Evolutionary conservation across 2,113 vertebrate genomes (phyloP), one percentile per base, ranked within the genome.

Genomic region (Lipotes vexillifer): DNA sequence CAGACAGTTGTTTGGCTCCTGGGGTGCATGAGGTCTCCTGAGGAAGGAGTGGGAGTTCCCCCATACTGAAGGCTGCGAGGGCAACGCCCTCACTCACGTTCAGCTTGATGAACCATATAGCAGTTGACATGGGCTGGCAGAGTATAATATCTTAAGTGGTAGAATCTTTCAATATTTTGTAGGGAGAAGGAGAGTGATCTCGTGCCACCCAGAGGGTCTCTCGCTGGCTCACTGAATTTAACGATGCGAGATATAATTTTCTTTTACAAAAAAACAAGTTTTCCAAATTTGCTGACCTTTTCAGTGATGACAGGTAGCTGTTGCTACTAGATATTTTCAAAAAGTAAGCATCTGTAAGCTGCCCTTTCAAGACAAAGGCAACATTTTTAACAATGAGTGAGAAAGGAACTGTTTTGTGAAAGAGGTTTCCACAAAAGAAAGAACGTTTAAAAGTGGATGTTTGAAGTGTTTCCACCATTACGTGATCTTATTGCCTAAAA

Each of bases 221-320:
- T 38, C 46, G 75, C 81, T 86, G 25, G 33, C 66, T 96, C 29
- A 2, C 36, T 93, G 77, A 88, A 77, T 80, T 97, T 93, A 86
- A 92, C 20, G 1, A 83, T 46, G 59, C 86, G 66, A 95, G 66
- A 49, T 33, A 86, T 36, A 46, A 96, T 97, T 97, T 96, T 94
- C 88, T 88, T 95, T 88, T 89, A 63, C 38, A 85, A 90, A 96
- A 90, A 93, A 84, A 85, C 7, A 83, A 83, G 82, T 89, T 97
- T 97, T 85, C 90, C 84, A 93, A 89, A 96, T 95, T 92, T 90
- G 52, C 88, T 97, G 97, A 97, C 97, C 95, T 97, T 97, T 96
- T 69, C 13, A 23, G 69, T 21, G 75, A 95, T 90, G 96, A 89
- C 92, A 96, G 84, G 85, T 84, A 85, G 85, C 61, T 83, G 44